phyloP scores from a whole-genome alignment of 2,888 invertebrate species.

The Lamproptera curius region DNA sequence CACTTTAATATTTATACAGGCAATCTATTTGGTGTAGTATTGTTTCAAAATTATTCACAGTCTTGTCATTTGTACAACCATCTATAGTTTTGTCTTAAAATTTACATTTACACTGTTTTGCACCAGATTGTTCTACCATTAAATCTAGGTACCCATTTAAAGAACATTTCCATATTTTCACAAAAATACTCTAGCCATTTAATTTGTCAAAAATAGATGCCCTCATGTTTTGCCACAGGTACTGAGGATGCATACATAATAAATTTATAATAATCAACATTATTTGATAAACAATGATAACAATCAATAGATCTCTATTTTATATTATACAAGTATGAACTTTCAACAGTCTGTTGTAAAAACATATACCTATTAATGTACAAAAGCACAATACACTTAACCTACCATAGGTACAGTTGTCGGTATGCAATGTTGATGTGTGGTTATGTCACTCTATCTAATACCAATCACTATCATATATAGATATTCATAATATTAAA shows the following conservation, averaged over 20 bases:
- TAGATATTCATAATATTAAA: constrained; percentile 14
- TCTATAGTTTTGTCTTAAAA: constrained; percentile 48
- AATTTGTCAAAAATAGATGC: constrained; percentile 71
- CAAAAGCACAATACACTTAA: constrained; percentile 45
- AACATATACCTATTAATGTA: constrained; percentile 50
- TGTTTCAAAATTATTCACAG: constrained; percentile 54
- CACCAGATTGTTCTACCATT: constrained; percentile 53
- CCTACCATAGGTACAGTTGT: constrained; percentile 36
- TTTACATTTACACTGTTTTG: constrained; percentile 51
- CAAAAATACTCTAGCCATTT: constrained; percentile 69
- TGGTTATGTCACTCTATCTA: constrained; percentile 26
- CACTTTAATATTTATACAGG: constrained; percentile 9
- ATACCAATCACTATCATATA: constrained; percentile 18
- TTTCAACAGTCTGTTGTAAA: constrained; percentile 62
- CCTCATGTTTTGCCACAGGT: constrained; percentile 60
- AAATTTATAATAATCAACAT: constrained; percentile 74
- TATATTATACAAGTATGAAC: constrained; percentile 64
- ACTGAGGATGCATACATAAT: constrained; percentile 69
- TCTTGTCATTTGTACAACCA: constrained; percentile 71
- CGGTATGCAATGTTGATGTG: constrained; percentile 25
- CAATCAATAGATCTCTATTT: constrained; percentile 68
- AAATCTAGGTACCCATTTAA: constrained; percentile 61
- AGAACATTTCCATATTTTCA: constrained; percentile 69
- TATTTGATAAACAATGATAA: constrained; percentile 73
- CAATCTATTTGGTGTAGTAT: constrained; percentile 26